Evolutionary conservation across 2,797 vertebrate genomes (phyloP).

Genomic region (Aplochiton taeniatus): DNA sequence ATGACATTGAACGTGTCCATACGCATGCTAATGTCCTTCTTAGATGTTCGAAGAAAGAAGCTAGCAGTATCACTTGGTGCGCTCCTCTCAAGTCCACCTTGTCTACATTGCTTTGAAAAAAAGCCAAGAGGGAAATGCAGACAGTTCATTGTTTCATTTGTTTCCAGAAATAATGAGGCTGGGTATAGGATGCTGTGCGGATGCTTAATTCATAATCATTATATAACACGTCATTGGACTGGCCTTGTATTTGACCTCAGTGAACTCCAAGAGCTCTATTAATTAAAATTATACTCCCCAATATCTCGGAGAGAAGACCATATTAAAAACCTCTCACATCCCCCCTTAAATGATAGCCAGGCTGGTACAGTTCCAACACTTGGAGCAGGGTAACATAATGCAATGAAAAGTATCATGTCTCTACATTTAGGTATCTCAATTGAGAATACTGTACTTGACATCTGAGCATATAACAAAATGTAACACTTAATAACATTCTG

Average conservation of each 20-base stretch:
- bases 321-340: too few species aligned
- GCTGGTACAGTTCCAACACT: too few species aligned
- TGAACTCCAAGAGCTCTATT: constrained; percentile 68
- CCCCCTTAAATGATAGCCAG: too few species aligned
- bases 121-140: too few species aligned
- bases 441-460: too few species aligned
- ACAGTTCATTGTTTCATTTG: too few species aligned
- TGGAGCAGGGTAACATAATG: too few species aligned
- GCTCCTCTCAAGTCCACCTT: constrained; percentile 13
- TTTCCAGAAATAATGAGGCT: neutral
- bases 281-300: constrained; percentile 59
- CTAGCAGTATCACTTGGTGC: constrained; percentile 12
- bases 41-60: constrained; percentile 32
- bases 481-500: too few species aligned
- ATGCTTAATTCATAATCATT: constrained; percentile 71
- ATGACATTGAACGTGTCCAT: constrained; percentile 49
- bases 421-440: too few species aligned
- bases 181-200: constrained; percentile 46
- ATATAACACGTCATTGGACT: constrained; percentile 54
- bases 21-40: constrained; percentile 39
- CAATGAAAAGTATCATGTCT: too few species aligned
- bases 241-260: constrained; percentile 57
- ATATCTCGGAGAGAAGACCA: constrained; percentile 32
- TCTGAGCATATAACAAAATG: too few species aligned
- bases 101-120: constrained; percentile 5